Evolutionary conservation across 2,113 vertebrate genomes (phyloP).

Genomic region (Sceloporus tristichus): DNA sequence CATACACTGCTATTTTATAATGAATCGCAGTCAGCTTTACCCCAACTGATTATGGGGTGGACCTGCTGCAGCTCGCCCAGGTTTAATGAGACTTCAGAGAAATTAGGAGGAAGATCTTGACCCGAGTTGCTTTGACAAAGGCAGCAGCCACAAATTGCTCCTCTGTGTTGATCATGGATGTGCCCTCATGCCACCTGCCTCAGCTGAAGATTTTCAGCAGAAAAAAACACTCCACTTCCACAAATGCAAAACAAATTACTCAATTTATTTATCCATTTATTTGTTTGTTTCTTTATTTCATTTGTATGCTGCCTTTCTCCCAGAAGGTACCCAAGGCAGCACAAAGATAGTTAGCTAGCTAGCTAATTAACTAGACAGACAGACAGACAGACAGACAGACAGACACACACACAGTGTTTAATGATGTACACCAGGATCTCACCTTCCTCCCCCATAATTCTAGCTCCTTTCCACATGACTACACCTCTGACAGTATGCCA

Average conservation of each 20-base stretch:
- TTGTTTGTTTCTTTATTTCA: too few relatives aligned
- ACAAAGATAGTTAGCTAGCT: too few relatives aligned
- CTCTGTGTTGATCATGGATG: neutral
- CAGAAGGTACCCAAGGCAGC: too few relatives aligned
- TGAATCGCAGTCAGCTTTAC: conserved; percentile 60
- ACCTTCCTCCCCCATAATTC: too few relatives aligned
- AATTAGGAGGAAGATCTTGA: conserved; percentile 59
- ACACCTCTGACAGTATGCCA: neutral
- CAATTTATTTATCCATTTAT: too few relatives aligned
- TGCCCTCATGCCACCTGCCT: neutral
- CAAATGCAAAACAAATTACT: neutral
- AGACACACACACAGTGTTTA: too few relatives aligned
- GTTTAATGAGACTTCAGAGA: conserved; percentile 67
- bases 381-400: too few relatives aligned
- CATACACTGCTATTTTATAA: conserved; percentile 55
- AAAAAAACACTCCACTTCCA: neutral
- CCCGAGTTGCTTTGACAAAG: conserved; percentile 43
- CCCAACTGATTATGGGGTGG: conserved; percentile 66
- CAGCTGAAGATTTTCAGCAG: neutral
- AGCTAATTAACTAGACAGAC: too few relatives aligned
- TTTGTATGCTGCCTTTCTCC: too few relatives aligned
- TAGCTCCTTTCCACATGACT: neutral
- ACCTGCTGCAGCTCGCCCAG: conserved; percentile 56
- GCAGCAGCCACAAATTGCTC: conserved; percentile 30
- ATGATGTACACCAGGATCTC: neutral